Conservation (phyloP, 2,113 vertebrate species). For the Melanotaenia duboulayi region DNA sequence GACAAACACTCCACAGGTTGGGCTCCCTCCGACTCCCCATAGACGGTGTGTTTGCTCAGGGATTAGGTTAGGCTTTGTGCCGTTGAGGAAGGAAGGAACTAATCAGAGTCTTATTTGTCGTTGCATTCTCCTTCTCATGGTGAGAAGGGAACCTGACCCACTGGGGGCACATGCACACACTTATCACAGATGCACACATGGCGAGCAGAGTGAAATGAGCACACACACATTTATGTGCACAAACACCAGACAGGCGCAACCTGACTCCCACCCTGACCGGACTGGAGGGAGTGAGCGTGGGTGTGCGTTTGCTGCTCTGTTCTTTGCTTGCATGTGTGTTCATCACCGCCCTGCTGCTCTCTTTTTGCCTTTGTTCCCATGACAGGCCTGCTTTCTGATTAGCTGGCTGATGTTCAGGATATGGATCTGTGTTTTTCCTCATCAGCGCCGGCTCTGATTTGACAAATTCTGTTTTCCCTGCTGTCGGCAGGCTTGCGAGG, state of each 20-base stretch:
- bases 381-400: constrained; percentile 61
- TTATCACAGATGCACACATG: constrained; percentile 26
- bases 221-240: constrained; percentile 7
- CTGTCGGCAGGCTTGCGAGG: constrained; percentile 53
- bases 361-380: constrained; percentile 58
- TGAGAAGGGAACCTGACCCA: constrained; percentile 52
- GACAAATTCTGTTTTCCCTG: constrained; percentile 76
- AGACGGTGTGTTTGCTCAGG: constrained; percentile 57
- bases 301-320: constrained; percentile 32
- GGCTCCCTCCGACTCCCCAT: constrained; percentile 7
- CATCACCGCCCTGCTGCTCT: constrained; percentile 31
- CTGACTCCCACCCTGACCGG: constrained; percentile 61
- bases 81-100: constrained; percentile 72
- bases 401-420: constrained; percentile 53
- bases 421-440: constrained; percentile 76
- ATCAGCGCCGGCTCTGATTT: constrained; percentile 67
- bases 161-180: background rate
- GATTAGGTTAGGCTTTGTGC: constrained; percentile 68
- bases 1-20: constrained; percentile 57
- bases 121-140: constrained; percentile 60
- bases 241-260: constrained; percentile 63
- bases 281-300: constrained; percentile 29
- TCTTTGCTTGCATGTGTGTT: constrained; percentile 10
- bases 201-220: constrained; percentile 35
- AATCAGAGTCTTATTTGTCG: constrained; percentile 74